Evolutionary conservation across 2,797 vertebrate species (phyloP).

Genomic region (Sebastes trivittatus): DNA sequence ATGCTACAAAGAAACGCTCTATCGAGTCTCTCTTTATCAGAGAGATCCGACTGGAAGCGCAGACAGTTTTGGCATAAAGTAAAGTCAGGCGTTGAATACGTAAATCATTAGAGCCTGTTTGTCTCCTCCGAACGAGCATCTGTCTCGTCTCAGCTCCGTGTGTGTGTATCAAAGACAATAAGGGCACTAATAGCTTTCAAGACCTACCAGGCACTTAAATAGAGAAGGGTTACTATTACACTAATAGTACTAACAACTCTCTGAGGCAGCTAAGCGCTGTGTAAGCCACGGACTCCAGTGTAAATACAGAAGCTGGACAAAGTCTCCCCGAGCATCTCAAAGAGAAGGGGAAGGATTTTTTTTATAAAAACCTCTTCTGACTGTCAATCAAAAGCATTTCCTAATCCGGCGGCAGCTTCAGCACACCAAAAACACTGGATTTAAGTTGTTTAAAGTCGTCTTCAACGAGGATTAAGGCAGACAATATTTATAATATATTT

Average conservation of each 20-base stretch:
- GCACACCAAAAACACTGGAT: neutral
- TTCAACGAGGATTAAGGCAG: neutral
- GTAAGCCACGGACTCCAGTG: constrained; percentile 7
- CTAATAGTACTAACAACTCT: constrained; percentile 50
- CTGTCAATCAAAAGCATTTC: neutral
- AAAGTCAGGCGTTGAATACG: neutral
- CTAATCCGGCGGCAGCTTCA: neutral
- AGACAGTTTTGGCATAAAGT: neutral
- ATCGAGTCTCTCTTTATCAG: neutral
- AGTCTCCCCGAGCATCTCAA: constrained; percentile 13
- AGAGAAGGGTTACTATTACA: constrained; percentile 51
- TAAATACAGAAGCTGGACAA: constrained; percentile 44
- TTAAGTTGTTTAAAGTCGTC: neutral
- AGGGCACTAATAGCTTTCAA: constrained; percentile 42
- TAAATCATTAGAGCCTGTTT: constrained; percentile 33
- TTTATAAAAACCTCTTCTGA: neutral
- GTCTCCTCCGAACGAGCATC: constrained; percentile 18
- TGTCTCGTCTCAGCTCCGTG: constrained; percentile 30
- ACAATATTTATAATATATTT: neutral
- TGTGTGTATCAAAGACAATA: constrained; percentile 48
- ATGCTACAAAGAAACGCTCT: neutral
- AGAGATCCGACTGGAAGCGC: neutral
- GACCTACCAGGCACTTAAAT: constrained; percentile 35
- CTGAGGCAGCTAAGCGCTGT: constrained; percentile 23
- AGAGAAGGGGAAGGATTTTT: neutral